Evolutionary conservation across 2,113 vertebrate genomes (phyloP).

Genomic region (Hoplias malabaricus): DNA sequence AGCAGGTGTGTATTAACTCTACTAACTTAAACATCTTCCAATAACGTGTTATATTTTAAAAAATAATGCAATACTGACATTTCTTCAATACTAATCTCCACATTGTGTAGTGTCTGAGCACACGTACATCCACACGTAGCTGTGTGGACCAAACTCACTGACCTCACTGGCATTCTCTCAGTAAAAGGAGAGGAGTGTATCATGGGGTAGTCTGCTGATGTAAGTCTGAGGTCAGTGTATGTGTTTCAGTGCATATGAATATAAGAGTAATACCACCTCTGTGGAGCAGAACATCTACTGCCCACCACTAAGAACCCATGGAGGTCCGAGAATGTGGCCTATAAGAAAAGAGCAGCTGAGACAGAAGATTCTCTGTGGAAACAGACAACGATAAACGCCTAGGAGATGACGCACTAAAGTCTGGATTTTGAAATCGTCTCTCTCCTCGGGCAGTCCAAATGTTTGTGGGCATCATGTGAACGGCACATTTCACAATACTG

Average conservation of each 20-base stretch:
- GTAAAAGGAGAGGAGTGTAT: background rate
- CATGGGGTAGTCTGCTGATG: conserved; percentile 22
- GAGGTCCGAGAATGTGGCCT: background rate
- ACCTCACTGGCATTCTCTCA: background rate
- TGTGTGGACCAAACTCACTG: background rate
- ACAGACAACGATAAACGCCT: background rate
- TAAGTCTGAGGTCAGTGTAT: background rate
- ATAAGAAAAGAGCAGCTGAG: background rate
- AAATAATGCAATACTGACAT: background rate
- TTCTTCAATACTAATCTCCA: background rate
- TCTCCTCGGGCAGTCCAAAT: conserved; percentile 2
- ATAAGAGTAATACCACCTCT: background rate
- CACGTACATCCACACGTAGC: background rate
- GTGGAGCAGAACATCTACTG: background rate
- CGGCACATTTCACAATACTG: conserved; percentile 9
- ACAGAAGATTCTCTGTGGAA: conserved; percentile 31
- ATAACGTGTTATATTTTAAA: too few relatives aligned
- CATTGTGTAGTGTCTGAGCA: background rate
- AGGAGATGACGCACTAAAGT: background rate
- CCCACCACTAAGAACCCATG: background rate
- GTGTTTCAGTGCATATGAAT: background rate
- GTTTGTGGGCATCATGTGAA: conserved; percentile 33
- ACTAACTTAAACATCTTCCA: too few relatives aligned
- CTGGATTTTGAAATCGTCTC: background rate
- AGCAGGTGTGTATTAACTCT: too few relatives aligned